A percentile compares a stretch with the other conserved stretches of the same genome.
Evolutionary conservation across 2,888 invertebrate genomes (phyloP).

Genomic region (Mycalesis mineus): DNA sequence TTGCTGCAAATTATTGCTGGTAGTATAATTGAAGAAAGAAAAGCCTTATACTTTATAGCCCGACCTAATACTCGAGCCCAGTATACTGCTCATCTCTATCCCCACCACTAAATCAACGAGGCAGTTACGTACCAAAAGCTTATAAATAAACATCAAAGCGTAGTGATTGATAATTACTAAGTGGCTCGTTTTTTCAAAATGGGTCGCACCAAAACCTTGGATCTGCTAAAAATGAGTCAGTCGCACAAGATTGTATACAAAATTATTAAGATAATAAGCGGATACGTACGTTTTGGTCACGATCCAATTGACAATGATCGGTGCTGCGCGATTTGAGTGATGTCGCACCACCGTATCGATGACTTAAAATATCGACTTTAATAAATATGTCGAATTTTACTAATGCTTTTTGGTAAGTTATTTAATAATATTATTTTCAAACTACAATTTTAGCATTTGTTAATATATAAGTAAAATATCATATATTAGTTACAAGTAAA

Average conservation of each 20-base stretch:
- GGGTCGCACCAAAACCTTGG: constrained; percentile 61
- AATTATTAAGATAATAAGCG: constrained; percentile 77
- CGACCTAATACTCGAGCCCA: too few relatives aligned
- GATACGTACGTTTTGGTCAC: constrained; percentile 77
- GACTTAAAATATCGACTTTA: constrained; percentile 17
- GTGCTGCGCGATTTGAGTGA: constrained; percentile 56
- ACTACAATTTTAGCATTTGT: too few relatives aligned
- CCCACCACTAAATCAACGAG: background rate
- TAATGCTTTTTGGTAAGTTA: too few relatives aligned
- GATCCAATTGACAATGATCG: constrained; percentile 78
- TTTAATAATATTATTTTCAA: too few relatives aligned
- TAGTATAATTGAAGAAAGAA: too few relatives aligned
- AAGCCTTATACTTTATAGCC: too few relatives aligned
- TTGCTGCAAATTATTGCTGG: too few relatives aligned
- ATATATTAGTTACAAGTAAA: too few relatives aligned
- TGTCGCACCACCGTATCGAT: constrained; percentile 24
- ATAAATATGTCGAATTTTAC: too few relatives aligned
- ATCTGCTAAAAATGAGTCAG: constrained; percentile 71
- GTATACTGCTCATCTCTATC: too few relatives aligned
- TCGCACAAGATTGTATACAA: constrained; percentile 65
- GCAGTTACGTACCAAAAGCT: background rate
- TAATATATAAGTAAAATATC: too few relatives aligned
- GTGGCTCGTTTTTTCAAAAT: constrained; percentile 43
- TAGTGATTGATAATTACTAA: constrained; percentile 16
- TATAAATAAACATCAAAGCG: constrained; percentile 1